Evolutionary conservation across 2,888 invertebrate genomes (phyloP).

Genomic region (Epirrhoe tristata): DNA sequence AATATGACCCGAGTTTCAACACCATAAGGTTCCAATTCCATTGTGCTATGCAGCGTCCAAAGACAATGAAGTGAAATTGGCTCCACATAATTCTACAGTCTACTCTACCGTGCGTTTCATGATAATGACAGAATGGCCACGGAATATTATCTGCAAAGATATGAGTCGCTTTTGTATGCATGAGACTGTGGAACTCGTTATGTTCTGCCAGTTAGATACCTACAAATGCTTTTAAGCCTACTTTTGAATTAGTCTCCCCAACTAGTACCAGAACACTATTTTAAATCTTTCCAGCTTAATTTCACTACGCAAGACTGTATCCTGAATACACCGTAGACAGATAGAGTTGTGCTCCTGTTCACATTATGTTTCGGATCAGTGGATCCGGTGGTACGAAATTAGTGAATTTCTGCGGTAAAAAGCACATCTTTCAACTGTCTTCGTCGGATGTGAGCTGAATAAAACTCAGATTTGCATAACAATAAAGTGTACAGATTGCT

Average conservation of each 20-base stretch:
- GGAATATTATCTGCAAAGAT: slow-evolving; percentile 28
- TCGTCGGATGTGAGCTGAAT: no score
- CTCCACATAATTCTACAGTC: slow-evolving; percentile 29
- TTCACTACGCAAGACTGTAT: no score
- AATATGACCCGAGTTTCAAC: slow-evolving; percentile 21
- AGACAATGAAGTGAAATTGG: slow-evolving; percentile 36
- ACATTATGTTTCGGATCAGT: no score
- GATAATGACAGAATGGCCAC: slow-evolving; percentile 33
- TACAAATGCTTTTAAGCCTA: slow-evolving; percentile 18
- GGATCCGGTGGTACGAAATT: no score
- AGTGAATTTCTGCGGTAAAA: no score
- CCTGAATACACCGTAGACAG: no score
- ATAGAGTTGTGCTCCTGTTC: no score
- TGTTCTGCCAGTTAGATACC: slow-evolving; percentile 40
- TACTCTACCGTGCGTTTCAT: slow-evolving; percentile 29
- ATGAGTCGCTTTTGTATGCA: slow-evolving; percentile 36
- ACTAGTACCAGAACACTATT: neutral
- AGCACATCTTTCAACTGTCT: no score
- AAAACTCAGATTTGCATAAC: no score
- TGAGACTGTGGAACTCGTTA: slow-evolving; percentile 37
- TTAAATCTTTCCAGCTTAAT: no score
- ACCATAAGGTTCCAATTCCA: slow-evolving; percentile 21
- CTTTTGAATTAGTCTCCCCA: neutral
- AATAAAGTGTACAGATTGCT: no score
- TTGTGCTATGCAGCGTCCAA: slow-evolving; percentile 28